Evolutionary conservation across 2,888 invertebrate genomes (phyloP), one percentile per base, ranked within the genome.

Genomic region (Drosophila robusta): DNA sequence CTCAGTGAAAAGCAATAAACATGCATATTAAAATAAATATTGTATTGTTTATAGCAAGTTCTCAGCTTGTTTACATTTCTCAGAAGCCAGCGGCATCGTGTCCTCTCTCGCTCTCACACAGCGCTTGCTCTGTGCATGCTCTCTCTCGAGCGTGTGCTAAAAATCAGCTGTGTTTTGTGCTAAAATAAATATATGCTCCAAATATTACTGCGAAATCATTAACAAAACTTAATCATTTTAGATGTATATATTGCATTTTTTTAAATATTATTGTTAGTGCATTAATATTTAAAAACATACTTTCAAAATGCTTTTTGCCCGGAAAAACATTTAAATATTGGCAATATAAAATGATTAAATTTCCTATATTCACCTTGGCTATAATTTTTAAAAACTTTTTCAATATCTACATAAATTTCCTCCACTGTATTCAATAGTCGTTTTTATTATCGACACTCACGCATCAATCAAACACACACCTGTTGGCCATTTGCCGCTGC

Each of bases 11-110:
- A 42, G 18, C 4, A 8, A 1, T 26, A 2, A 22, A 14, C 0
- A 14, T 11, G 0, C 18, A 7, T 18, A 32, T 51, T 14, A 4
- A 6, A 34, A 11, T 1, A 14, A 12, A 34, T 8, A 22, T 24
- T 42, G 38, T 3, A 12, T 0, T 34, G 11, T 66, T 88, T 82
- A 88, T 88, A 38, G 82, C 88, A 82, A n/a, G 5, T 29, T 60
- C 52, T 71, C 18, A 11, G 64, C 70, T 81, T 81, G 87, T 85
- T 81, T 81, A 81, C 69, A 69, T 70, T 79, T 68, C 71, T 75
- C 75, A 60, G 24, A 38, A 60, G 57, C 24, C 42, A 67, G 63
- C 76, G 55, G 77, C 57, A 46, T 50, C 44, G 6, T 24, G n/a
- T 3, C 11, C 49, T 47, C 56, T 56, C 44, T 46, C 47, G 16